These are phyloP conservation scores for Liposcelis brunnea DNA, from an alignment of 2,888 invertebrate species.

Conservation along the genomic window DNA sequence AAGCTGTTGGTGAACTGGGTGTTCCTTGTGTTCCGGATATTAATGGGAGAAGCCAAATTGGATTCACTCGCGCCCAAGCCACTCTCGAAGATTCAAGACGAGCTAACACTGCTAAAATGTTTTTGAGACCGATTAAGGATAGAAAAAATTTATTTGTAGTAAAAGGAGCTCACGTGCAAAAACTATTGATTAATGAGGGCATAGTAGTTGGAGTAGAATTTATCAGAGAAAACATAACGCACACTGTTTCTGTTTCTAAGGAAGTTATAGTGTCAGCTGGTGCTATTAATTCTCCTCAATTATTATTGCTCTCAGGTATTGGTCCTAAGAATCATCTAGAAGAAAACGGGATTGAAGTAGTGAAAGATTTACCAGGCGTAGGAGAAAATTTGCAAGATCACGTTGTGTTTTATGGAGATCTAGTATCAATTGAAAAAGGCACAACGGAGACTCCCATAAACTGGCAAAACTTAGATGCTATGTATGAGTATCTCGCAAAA, in stretches of 20 bases:
- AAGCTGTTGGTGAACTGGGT: background rate
- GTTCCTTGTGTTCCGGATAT: background rate
- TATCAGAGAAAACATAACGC: background rate
- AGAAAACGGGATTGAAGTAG: slow-evolving; percentile 14
- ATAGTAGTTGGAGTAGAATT: background rate
- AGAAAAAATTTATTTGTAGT: background rate
- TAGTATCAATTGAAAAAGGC: background rate
- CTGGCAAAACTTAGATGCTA: slow-evolving; percentile 16
- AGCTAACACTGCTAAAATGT: slow-evolving; percentile 23
- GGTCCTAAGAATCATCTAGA: slow-evolving; percentile 17
- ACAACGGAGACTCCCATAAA: slow-evolving; percentile 8
- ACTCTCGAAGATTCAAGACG: slow-evolving; percentile 23
- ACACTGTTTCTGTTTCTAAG: slow-evolving; percentile 26
- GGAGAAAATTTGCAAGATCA: slow-evolving; percentile 18
- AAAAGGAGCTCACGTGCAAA: background rate
- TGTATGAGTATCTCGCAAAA: slow-evolving; percentile 27
- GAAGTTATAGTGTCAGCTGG: slow-evolving; percentile 23
- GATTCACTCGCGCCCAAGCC: slow-evolving; percentile 23
- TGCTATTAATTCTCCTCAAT: slow-evolving; percentile 16
- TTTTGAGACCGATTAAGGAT: background rate
- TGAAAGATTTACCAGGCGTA: slow-evolving; percentile 16
- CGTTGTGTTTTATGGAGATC: slow-evolving; percentile 10
- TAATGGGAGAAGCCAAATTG: slow-evolving; percentile 20
- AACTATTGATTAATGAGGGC: background rate
- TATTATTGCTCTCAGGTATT: slow-evolving; percentile 19